phyloP scores from a whole-genome alignment of 2,797 vertebrate genomes.

The Carcharodon carcharias region DNA sequence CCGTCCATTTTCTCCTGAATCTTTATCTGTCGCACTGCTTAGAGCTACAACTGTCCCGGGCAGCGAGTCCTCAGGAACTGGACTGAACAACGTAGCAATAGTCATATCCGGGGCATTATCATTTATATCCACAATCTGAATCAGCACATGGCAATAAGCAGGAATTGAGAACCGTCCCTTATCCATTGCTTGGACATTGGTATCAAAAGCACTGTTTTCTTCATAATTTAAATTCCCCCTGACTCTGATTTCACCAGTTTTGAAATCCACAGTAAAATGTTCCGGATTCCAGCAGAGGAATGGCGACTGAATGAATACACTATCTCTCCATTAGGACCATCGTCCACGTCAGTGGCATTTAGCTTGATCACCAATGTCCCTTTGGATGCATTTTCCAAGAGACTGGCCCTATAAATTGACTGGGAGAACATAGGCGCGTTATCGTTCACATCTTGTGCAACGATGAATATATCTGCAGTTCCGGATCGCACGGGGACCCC shows the following conservation, averaged over 20 bases:
- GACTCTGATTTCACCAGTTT: not conserved
- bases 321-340: not conserved
- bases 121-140: not conserved
- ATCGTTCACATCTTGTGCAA: not conserved
- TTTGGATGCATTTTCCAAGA: not conserved
- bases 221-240: slow-evolving; percentile 39
- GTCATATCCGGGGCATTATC: not conserved
- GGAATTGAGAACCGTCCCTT: slow-evolving; percentile 37
- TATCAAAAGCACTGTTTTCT: slow-evolving; percentile 46
- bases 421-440: not conserved
- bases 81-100: not conserved
- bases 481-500: not conserved
- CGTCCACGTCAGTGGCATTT: not conserved
- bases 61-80: not conserved
- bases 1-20: not conserved
- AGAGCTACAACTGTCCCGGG: not conserved
- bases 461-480: not conserved
- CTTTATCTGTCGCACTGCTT: not conserved
- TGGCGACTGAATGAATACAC: not conserved
- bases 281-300: not conserved
- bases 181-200: slow-evolving; percentile 42
- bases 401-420: not conserved
- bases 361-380: not conserved
- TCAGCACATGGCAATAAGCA: not conserved
- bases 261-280: not conserved